Base-by-base conservation (phyloP, 2,113 vertebrate genomes). In the Perognathus longimembris region DNA sequence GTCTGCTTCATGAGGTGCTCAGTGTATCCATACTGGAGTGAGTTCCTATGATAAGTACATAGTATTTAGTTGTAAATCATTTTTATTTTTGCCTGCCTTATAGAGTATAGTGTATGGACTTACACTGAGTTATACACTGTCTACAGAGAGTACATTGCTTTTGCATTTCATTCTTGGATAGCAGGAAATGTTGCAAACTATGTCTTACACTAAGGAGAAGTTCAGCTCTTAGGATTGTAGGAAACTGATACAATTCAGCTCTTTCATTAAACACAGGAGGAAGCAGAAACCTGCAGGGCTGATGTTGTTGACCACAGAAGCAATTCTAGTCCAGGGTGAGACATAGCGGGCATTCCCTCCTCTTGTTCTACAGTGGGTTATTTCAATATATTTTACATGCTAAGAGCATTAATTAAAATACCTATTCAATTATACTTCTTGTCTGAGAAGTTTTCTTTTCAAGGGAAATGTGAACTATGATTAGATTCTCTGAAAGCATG, bases 401-500 rank as follows among this genome's bases (percentile, higher is more conserved):
- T 77, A 9, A 61, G 76, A 18, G 54, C 4, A 64, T 66, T 38
- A 40, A 38, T 34, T 79, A 28, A 85, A 93, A 77, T 45, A 22
- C 34, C 34, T 89, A 28, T 22, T 73, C 73, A 78, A 45, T 82
- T 77, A 40, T 30, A 8, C 26, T 88, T 76, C 64, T 78, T 71
- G 36, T 9, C 67, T 61, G 67, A 84, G 7, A 64, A 71, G 32
- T 66, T 86, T 93, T 93, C 38, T 82, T 93, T 85, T 36, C 69
- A 83, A 82, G 57, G 73, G 54, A 69, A 89, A 70, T 89, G 64
- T 86, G 79, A 70, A 54, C 76, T 26, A 61, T 40, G 66, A 64
- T 22, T n/a, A 4, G 8, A 70, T 88, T 57, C 54, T 64, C 34
- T 71, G 34, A 79, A 79, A 79, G 9, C 34, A 24, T 6, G 26